phyloP scores from a whole-genome alignment of 2,888 invertebrate genomes.

The Neuroscelio doddi region DNA sequence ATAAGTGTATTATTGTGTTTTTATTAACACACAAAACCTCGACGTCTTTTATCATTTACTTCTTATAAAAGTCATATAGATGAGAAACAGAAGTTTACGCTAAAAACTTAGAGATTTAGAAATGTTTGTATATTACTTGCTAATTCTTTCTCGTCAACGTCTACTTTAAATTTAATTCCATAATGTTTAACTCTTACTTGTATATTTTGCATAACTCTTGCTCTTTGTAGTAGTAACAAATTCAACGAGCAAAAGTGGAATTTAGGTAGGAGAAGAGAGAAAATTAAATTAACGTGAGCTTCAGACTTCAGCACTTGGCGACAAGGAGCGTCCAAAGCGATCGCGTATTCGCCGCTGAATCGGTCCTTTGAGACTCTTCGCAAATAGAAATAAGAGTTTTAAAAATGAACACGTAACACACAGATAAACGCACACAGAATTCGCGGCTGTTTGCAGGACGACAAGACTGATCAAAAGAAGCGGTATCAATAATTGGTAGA shows the following conservation, averaged over 20 bases:
- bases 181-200: constrained; percentile 1
- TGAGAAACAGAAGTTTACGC: too few species aligned
- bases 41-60: too few species aligned
- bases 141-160: too few species aligned
- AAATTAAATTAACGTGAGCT: constrained; percentile 46
- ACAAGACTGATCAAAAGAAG: constrained; percentile 65
- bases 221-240: neutral
- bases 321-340: constrained; percentile 32
- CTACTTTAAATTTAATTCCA: neutral
- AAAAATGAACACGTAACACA: constrained; percentile 65
- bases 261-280: constrained; percentile 6
- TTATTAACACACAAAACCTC: too few species aligned
- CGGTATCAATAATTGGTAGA: constrained; percentile 69
- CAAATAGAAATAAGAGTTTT: constrained; percentile 64
- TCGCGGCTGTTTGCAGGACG: constrained; percentile 36
- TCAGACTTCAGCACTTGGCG: constrained; percentile 34
- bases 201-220: neutral
- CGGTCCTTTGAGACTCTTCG: constrained; percentile 50
- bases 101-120: too few species aligned
- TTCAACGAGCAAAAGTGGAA: constrained; percentile 22
- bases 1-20: too few species aligned
- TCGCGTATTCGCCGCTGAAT: constrained; percentile 19
- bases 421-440: constrained; percentile 19
- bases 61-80: too few species aligned
- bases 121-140: too few species aligned